These are phyloP conservation scores for Anoplolepis gracilipes DNA, from an alignment of 1,140 invertebrate species.

Conservation along the genomic window DNA sequence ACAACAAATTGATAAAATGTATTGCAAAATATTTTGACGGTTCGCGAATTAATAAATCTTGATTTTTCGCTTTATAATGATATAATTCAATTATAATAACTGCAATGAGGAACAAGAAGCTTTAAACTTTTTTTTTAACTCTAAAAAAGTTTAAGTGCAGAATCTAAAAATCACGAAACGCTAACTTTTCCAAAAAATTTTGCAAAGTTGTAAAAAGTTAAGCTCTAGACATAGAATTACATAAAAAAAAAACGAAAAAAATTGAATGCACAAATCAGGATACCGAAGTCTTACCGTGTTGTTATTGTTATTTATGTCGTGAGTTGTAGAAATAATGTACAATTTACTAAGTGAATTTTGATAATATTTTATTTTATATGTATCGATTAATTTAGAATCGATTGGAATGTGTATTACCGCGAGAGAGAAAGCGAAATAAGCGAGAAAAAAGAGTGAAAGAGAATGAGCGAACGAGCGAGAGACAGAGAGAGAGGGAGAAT, in stretches of 20 bases:
- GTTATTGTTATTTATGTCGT: slow-evolving; percentile 1
- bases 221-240: background rate
- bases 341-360: slow-evolving; percentile 47
- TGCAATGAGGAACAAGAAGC: background rate
- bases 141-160: background rate
- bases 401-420: background rate
- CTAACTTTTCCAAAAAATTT: background rate
- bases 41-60: too few relatives aligned
- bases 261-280: background rate
- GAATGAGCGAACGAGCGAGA: background rate
- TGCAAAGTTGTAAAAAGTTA: background rate
- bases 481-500: slow-evolving; percentile 25
- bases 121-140: background rate
- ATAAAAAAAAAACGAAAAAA: background rate
- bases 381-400: background rate
- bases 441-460: background rate
- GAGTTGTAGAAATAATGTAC: background rate
- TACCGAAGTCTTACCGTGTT: background rate
- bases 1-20: too few relatives aligned
- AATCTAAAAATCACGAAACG: background rate
- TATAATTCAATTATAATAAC: too few relatives aligned
- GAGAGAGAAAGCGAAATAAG: background rate
- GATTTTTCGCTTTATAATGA: too few relatives aligned
- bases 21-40: too few relatives aligned
- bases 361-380: slow-evolving; percentile 23